phyloP scores from a whole-genome alignment of 2,888 invertebrate species.

The Agapetus fuscipes region DNA sequence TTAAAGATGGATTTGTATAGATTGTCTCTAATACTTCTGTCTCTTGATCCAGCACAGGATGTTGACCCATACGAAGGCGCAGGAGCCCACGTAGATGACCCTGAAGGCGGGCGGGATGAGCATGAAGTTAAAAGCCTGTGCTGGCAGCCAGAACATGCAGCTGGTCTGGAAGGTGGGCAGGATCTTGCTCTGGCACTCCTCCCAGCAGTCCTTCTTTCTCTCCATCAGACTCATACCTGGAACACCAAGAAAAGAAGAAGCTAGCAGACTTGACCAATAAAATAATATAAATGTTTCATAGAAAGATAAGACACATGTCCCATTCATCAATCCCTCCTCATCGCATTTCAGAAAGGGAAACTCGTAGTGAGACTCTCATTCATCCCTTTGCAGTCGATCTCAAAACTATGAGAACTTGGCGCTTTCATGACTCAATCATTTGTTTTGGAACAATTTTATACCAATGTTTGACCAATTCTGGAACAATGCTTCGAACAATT shows the following conservation, averaged over 20 bases:
- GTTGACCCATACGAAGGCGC: conserved; percentile 77
- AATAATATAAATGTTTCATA: neutral
- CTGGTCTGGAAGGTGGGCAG: conserved; percentile 61
- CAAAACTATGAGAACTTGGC: no score
- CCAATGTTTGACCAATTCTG: no score
- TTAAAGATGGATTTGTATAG: no score
- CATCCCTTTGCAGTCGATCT: no score
- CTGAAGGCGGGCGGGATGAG: conserved; percentile 61
- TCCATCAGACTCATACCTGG: conserved; percentile 70
- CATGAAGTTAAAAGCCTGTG: conserved; percentile 68
- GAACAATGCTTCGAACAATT: no score
- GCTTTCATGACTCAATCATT: no score
- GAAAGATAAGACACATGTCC: neutral
- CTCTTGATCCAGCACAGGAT: conserved; percentile 74
- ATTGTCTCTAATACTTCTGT: conserved; percentile 28
- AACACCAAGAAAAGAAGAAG: conserved; percentile 24
- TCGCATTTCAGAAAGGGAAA: no score
- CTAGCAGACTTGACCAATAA: conserved; percentile 8
- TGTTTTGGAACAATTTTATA: no score
- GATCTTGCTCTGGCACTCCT: conserved; percentile 64
- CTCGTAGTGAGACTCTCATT: no score
- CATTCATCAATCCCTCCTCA: neutral
- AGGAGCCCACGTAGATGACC: conserved; percentile 68
- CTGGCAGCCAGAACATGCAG: conserved; percentile 77
- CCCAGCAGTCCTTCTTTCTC: conserved; percentile 55